phyloP scores from a whole-genome alignment of 2,113 vertebrate genomes.

The Semnornis frantzii region DNA sequence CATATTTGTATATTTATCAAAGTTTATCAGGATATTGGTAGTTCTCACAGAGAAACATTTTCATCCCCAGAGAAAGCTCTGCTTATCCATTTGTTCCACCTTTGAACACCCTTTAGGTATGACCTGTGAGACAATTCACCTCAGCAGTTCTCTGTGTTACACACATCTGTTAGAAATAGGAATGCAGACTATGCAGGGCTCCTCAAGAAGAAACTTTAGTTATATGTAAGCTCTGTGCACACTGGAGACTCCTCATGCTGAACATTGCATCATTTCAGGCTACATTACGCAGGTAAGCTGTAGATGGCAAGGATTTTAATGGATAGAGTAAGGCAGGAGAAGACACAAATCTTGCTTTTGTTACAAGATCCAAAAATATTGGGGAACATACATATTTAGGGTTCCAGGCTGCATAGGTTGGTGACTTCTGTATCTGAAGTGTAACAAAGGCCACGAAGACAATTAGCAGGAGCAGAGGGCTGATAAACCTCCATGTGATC shows the following conservation, averaged over 20 bases:
- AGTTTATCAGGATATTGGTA: no score
- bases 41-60: neutral
- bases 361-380: neutral
- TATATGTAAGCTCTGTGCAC: neutral
- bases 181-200: fast-evolving
- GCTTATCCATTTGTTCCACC: neutral
- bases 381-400: conserved; percentile 79
- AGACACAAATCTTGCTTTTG: neutral
- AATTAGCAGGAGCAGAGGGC: conserved; percentile 82
- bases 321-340: neutral
- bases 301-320: neutral
- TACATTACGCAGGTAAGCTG: neutral
- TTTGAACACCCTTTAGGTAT: neutral
- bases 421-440: conserved; percentile 66
- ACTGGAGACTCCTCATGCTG: neutral
- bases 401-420: conserved; percentile 85
- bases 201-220: neutral
- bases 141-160: neutral
- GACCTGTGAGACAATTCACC: neutral
- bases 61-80: neutral
- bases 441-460: conserved; percentile 81
- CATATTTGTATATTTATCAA: neutral
- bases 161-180: fast-evolving
- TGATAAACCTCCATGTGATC: conserved; percentile 82
- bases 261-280: neutral